A percentile compares a stretch with the other conserved stretches of the same genome.
Conservation (phyloP, 2,888 invertebrate species). For the Phasia obesa region DNA sequence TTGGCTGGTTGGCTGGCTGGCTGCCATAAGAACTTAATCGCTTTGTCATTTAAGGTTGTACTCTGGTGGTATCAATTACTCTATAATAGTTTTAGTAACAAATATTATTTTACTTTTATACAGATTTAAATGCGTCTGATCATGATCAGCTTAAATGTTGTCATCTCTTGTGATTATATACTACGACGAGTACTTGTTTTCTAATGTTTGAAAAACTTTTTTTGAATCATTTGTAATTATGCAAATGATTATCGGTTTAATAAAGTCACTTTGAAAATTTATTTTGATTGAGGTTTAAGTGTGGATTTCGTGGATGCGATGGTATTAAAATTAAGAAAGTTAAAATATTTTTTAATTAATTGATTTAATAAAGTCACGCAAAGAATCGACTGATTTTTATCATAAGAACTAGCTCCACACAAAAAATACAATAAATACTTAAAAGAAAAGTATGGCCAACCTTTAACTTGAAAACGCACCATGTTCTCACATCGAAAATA, state of each 20-base stretch:
- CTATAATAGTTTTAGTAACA: constrained; percentile 60
- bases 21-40: constrained; percentile 63
- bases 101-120: constrained; percentile 58
- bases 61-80: constrained; percentile 65
- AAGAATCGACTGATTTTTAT: too few relatives aligned
- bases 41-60: constrained; percentile 53
- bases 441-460: too few relatives aligned
- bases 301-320: background rate
- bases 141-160: constrained; percentile 57
- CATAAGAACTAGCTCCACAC: too few relatives aligned
- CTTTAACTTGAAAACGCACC: too few relatives aligned
- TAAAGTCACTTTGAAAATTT: constrained; percentile 5
- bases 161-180: constrained; percentile 13
- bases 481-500: too few relatives aligned
- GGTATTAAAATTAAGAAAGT: background rate
- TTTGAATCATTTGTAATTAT: constrained; percentile 12
- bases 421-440: too few relatives aligned
- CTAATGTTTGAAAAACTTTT: background rate
- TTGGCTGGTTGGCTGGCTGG: constrained; percentile 9
- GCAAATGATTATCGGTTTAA: constrained; percentile 51
- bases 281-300: background rate
- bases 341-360: background rate
- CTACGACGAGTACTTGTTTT: too few relatives aligned
- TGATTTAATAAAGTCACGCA: background rate
- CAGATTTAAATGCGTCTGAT: constrained; percentile 56